A percentile compares a stretch with the other conserved stretches of the same genome.
Conservation (phyloP, 2,113 vertebrate species). For the Cyphomyrus plagiostoma region DNA sequence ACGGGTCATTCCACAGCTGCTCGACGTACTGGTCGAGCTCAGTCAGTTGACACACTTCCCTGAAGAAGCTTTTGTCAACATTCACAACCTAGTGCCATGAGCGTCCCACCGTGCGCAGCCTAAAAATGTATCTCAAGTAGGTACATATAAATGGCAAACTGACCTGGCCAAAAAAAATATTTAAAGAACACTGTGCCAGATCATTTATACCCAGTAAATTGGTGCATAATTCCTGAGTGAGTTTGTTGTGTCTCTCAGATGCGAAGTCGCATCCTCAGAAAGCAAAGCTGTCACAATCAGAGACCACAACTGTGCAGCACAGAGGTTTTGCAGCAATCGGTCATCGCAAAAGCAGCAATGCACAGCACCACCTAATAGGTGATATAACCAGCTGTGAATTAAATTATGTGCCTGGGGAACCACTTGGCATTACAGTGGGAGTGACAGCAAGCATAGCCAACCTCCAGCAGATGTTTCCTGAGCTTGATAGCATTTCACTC, state of each 20-base stretch:
- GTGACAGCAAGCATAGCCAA: constrained; percentile 25
- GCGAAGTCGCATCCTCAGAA: constrained; percentile 19
- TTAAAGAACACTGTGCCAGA: neutral
- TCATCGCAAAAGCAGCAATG: constrained; percentile 24
- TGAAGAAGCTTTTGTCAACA: neutral
- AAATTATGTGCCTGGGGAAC: constrained; percentile 31
- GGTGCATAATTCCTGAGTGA: neutral
- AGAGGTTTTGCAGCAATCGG: neutral
- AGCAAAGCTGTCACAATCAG: constrained; percentile 12
- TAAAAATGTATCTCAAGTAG: neutral
- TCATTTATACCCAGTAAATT: neutral
- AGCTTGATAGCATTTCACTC: constrained; percentile 39
- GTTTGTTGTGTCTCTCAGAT: constrained; percentile 5
- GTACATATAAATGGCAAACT: neutral
- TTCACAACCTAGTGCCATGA: neutral
- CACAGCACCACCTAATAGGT: constrained; percentile 26
- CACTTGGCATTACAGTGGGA: constrained; percentile 26
- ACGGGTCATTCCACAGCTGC: neutral
- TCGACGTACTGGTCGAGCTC: neutral
- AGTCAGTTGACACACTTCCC: neutral
- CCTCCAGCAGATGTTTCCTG: constrained; percentile 39
- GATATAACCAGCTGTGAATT: constrained; percentile 29
- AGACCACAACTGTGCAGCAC: neutral
- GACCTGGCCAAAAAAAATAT: neutral
- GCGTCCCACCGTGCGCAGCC: neutral